Percentiles rank a stretch among this genome's conserved stretches.
Conservation (phyloP, 1,140 invertebrate species). For the Ganaspis sp. region DNA sequence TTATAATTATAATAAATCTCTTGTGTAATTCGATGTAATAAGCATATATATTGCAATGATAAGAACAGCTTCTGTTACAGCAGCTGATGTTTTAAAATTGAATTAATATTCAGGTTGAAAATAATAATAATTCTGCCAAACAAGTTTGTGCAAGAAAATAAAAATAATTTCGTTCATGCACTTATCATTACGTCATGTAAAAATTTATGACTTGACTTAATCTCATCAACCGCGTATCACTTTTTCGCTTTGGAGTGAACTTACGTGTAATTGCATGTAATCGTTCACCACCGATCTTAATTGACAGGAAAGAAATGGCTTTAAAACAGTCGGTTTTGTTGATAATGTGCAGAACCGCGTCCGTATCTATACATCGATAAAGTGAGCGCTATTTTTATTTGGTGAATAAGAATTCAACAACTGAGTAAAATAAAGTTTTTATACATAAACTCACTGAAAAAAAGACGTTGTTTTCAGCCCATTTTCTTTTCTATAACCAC, state of each 20-base stretch:
- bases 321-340: not conserved
- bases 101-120: not conserved
- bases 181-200: constrained; percentile 8
- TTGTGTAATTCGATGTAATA: no score
- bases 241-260: constrained; percentile 14
- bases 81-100: not conserved
- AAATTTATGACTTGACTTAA: constrained; percentile 19
- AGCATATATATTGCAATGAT: no score
- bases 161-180: not conserved
- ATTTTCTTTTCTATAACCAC: no score
- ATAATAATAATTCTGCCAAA: not conserved
- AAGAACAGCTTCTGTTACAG: no score
- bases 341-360: not conserved
- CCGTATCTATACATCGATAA: not conserved
- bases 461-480: no score
- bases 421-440: not conserved
- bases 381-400: not conserved
- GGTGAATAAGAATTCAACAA: not conserved
- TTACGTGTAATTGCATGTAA: not conserved
- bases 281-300: constrained; percentile 11
- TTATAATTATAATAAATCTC: no score
- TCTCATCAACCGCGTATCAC: constrained; percentile 18
- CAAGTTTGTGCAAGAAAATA: not conserved
- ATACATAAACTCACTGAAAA: no score
- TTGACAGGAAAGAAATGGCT: constrained; percentile 17